phyloP scores from a whole-genome alignment of 2,888 invertebrate genomes.

The Opisthograptis luteolata region DNA sequence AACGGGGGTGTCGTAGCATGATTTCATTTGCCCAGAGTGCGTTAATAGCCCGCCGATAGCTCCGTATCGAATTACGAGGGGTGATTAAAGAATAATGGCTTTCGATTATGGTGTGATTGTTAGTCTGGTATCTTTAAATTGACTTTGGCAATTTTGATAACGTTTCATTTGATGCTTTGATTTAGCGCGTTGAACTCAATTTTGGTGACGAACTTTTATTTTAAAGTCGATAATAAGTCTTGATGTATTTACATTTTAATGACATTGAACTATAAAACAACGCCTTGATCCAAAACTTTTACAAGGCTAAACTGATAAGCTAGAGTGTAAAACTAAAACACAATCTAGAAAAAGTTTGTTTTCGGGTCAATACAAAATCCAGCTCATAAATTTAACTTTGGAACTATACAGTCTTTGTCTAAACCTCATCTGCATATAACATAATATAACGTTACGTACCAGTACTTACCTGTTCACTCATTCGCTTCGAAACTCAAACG shows the following conservation, averaged over 20 bases:
- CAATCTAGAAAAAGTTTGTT: no score
- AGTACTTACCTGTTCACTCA: constrained; percentile 16
- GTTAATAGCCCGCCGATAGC: constrained; percentile 50
- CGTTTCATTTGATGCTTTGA: no score
- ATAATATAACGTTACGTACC: constrained; percentile 2
- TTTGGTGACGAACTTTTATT: no score
- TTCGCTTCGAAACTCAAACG: constrained; percentile 9
- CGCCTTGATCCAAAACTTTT: no score
- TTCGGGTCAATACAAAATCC: no score
- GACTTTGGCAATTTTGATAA: constrained; percentile 12
- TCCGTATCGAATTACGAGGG: constrained; percentile 45
- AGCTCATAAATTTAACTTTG: background rate
- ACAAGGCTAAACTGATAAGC: no score
- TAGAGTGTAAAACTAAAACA: no score
- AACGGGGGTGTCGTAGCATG: constrained; percentile 38
- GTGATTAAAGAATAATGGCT: constrained; percentile 28
- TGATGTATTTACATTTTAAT: no score
- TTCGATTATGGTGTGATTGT: constrained; percentile 23
- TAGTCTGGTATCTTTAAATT: constrained; percentile 3
- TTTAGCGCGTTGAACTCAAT: no score
- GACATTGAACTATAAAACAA: no score
- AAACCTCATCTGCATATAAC: background rate
- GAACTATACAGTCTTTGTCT: background rate
- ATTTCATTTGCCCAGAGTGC: constrained; percentile 48
- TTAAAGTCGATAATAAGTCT: no score